phyloP scores from a whole-genome alignment of 2,888 invertebrate genomes.

The Pachymerium ferrugineum region DNA sequence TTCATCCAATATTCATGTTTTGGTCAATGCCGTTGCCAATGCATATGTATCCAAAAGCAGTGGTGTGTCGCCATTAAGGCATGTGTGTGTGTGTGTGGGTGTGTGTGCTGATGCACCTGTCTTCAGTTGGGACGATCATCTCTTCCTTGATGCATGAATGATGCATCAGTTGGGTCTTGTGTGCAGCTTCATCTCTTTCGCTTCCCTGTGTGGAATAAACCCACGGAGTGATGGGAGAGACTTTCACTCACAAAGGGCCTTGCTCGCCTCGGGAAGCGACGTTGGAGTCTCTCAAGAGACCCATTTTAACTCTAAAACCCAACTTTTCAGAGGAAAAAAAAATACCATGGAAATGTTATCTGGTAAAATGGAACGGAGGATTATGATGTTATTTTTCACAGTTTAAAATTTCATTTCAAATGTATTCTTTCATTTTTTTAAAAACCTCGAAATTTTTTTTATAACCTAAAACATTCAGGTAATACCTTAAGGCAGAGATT shows the following conservation, averaged over 20 bases:
- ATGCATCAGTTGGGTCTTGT: conserved; percentile 25
- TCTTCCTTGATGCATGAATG: conserved; percentile 13
- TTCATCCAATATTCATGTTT: conserved; percentile 16
- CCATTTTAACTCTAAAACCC: background rate
- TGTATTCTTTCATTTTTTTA: background rate
- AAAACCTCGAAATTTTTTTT: no score
- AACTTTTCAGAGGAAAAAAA: background rate
- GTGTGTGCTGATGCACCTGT: conserved; percentile 27
- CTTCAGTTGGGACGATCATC: conserved; percentile 13
- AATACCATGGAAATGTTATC: no score
- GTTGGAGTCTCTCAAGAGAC: background rate
- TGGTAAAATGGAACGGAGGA: background rate
- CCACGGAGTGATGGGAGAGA: conserved; percentile 11
- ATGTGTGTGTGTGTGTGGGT: no score
- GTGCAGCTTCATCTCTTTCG: conserved; percentile 20
- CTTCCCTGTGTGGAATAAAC: conserved; percentile 17
- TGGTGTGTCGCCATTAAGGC: background rate
- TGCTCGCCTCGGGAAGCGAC: background rate
- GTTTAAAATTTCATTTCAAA: conserved; percentile 6
- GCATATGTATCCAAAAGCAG: background rate
- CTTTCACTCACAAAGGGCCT: background rate
- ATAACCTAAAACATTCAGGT: no score
- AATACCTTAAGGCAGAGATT: no score
- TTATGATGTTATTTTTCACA: conserved; percentile 7
- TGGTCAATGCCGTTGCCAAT: background rate